Conservation (phyloP, 2,888 invertebrate genomes). For the Eurytoma californica region DNA sequence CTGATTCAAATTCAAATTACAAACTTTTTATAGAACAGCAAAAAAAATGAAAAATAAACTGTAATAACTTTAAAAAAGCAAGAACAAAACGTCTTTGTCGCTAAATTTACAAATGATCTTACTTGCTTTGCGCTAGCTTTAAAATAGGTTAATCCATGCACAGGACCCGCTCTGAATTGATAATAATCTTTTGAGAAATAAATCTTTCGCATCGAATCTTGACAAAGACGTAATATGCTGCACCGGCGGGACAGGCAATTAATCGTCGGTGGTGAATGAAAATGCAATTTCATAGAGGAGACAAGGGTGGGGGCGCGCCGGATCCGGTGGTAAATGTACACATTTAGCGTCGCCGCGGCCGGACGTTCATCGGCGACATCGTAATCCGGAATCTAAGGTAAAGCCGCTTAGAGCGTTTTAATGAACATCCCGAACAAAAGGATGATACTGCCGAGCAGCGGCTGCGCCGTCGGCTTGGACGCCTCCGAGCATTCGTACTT, state of each 20-base stretch:
- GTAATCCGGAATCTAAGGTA: slow-evolving; percentile 58
- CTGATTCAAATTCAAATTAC: too few relatives aligned
- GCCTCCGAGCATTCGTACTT: slow-evolving; percentile 57
- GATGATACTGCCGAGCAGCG: slow-evolving; percentile 60
- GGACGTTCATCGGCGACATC: slow-evolving; percentile 20
- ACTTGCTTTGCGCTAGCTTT: too few relatives aligned
- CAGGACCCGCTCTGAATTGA: too few relatives aligned
- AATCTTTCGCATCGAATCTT: background rate
- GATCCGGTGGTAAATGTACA: background rate
- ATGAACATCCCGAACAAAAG: slow-evolving; percentile 68
- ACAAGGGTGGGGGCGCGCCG: too few relatives aligned
- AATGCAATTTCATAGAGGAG: slow-evolving; percentile 23
- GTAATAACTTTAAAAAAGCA: too few relatives aligned
- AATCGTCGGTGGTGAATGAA: slow-evolving; percentile 33
- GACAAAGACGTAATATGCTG: slow-evolving; percentile 5
- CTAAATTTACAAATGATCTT: too few relatives aligned
- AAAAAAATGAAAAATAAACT: too few relatives aligned
- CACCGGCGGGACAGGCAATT: slow-evolving; percentile 6
- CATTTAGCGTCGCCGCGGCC: background rate
- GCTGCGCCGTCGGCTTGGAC: slow-evolving; percentile 8
- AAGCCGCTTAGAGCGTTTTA: slow-evolving; percentile 66
- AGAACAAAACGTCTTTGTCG: too few relatives aligned
- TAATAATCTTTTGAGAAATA: too few relatives aligned
- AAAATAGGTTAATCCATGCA: too few relatives aligned
- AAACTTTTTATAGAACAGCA: too few relatives aligned